phyloP scores from a whole-genome alignment of 1,140 invertebrate genomes.

The Bombus sibiricus region DNA sequence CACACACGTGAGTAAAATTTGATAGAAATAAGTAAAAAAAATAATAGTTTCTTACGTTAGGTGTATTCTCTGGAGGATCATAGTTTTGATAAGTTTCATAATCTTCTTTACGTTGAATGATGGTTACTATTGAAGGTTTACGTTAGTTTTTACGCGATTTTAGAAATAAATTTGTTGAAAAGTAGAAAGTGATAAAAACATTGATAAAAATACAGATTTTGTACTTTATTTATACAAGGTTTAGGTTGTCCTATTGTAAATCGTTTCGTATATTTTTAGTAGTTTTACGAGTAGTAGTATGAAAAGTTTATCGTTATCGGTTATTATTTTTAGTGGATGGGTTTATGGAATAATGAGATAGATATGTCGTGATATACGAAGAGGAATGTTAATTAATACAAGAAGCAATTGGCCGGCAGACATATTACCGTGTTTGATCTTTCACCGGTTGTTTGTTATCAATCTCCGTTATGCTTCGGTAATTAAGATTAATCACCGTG shows the following conservation, averaged over 20 bases:
- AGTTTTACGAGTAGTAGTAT: too few species aligned
- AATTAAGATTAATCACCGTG: constrained; percentile 50
- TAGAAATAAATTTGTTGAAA: too few species aligned
- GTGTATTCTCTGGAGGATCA: neutral
- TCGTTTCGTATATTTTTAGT: too few species aligned
- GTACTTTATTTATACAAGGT: too few species aligned
- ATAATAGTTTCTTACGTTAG: neutral
- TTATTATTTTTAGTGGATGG: neutral
- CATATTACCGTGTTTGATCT: constrained; percentile 40
- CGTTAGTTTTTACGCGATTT: too few species aligned
- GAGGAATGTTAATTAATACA: constrained; percentile 42
- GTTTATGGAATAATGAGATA: neutral
- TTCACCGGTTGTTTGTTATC: constrained; percentile 37
- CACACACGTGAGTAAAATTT: neutral
- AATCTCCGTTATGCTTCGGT: constrained; percentile 47
- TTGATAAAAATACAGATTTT: neutral
- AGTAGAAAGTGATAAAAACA: too few species aligned
- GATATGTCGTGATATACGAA: neutral
- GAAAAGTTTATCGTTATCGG: neutral
- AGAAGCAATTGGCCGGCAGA: constrained; percentile 7
- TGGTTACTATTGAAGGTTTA: too few species aligned
- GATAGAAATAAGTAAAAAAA: neutral
- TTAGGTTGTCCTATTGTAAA: too few species aligned
- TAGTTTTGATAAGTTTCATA: too few species aligned
- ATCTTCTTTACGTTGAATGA: too few species aligned